These are phyloP conservation scores for Trachops cirrhosus DNA, from an alignment of 2,797 vertebrate genomes.

Conservation along the genomic window DNA sequence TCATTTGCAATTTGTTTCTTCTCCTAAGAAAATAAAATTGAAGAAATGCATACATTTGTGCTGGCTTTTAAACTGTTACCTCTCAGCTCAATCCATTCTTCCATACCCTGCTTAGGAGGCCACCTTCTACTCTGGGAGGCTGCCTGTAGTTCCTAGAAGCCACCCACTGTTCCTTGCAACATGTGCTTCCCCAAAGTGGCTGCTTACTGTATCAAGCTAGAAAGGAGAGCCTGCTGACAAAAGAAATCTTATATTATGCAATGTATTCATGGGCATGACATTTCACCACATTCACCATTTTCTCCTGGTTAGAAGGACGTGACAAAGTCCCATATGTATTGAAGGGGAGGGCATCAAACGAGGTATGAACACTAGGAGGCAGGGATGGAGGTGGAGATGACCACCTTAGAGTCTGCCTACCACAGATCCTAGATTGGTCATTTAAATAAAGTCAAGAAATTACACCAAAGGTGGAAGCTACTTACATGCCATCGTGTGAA, in stretches of 20 bases:
- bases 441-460: constrained; percentile 9
- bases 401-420: background rate
- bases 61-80: background rate
- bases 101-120: background rate
- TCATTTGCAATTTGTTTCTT: background rate
- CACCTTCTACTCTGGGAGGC: background rate
- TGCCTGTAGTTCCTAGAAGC: background rate
- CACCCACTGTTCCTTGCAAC: background rate
- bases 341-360: too few relatives aligned
- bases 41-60: background rate
- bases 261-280: background rate
- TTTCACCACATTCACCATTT: background rate
- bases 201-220: too few relatives aligned
- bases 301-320: background rate
- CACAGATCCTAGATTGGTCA: background rate
- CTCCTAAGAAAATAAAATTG: constrained; percentile 4
- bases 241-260: background rate
- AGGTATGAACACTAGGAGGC: background rate
- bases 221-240: background rate
- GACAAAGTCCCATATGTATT: background rate
- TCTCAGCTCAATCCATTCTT: background rate
- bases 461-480: background rate
- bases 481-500: background rate
- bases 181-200: background rate
- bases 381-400: background rate